Evolutionary conservation across 2,113 vertebrate genomes (phyloP).

Genomic region (Eleginops maclovinus): DNA sequence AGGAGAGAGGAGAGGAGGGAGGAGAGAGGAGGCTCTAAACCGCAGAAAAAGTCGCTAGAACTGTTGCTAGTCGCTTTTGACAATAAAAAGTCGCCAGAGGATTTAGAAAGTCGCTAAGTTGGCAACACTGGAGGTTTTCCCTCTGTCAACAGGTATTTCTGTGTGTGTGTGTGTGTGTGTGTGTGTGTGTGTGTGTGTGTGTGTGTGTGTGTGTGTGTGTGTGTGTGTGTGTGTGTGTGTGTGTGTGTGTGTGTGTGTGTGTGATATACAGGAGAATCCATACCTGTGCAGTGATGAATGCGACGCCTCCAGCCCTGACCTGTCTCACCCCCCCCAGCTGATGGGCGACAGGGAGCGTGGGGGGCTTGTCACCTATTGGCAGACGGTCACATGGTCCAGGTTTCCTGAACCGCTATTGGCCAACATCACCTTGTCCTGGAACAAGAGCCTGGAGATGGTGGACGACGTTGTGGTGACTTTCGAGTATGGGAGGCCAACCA

Average conservation of each 20-base stretch:
- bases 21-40: not conserved
- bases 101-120: too few relatives aligned
- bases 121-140: too few relatives aligned
- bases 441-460: conserved; percentile 96
- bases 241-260: not conserved
- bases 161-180: too few relatives aligned
- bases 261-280: conserved; percentile 89
- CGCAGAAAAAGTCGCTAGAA: too few relatives aligned
- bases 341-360: conserved; percentile 96
- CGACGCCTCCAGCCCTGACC: conserved; percentile 92
- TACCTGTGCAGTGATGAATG: conserved; percentile 99
- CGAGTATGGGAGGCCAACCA: conserved; percentile 94
- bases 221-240: not conserved
- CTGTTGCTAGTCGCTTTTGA: too few relatives aligned
- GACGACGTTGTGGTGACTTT: conserved; percentile 96
- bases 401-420: conserved; percentile 94
- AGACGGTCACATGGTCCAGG: conserved; percentile 95
- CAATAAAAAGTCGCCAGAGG: too few relatives aligned
- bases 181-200: too few relatives aligned
- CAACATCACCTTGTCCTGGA: conserved; percentile 97
- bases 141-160: too few relatives aligned
- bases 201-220: not conserved
- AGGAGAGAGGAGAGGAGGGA: not conserved
- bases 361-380: conserved; percentile 96
- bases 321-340: conserved; percentile 95